Conservation (phyloP, 2,113 vertebrate species). For the Prunella himalayana region DNA sequence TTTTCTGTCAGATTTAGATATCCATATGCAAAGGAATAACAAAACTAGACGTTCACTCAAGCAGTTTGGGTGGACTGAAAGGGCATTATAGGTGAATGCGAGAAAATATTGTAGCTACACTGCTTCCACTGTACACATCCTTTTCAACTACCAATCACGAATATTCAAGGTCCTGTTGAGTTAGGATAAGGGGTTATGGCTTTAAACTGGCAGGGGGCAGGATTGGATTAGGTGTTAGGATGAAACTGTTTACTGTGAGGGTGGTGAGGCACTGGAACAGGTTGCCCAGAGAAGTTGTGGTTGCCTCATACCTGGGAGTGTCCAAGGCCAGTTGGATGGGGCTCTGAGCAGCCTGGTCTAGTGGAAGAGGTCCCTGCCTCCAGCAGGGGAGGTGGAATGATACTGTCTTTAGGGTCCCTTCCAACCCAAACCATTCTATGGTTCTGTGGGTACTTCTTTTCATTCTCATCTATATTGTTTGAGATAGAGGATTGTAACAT, state of each 20-base stretch:
- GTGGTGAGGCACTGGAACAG: neutral
- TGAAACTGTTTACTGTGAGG: neutral
- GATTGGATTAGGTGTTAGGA: too few species aligned
- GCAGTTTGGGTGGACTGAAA: neutral
- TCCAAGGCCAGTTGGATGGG: neutral
- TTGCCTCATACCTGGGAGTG: neutral
- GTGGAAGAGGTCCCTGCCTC: too few species aligned
- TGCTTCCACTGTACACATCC: neutral
- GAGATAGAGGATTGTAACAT: neutral
- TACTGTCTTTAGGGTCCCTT: neutral
- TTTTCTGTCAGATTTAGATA: neutral
- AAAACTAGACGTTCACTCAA: neutral
- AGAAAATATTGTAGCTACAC: neutral
- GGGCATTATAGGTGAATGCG: neutral
- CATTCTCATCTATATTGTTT: neutral
- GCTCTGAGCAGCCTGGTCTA: neutral
- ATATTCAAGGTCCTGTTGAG: neutral
- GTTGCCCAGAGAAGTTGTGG: neutral
- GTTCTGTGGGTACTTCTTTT: neutral
- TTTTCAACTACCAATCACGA: neutral
- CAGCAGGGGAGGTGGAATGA: neutral
- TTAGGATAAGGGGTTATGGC: neutral
- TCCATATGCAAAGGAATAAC: neutral
- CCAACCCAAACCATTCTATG: neutral
- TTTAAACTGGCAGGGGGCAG: neutral